These are phyloP conservation scores for Ameiurus melas DNA, from an alignment of 2,113 vertebrate species.

Conservation along the genomic window DNA sequence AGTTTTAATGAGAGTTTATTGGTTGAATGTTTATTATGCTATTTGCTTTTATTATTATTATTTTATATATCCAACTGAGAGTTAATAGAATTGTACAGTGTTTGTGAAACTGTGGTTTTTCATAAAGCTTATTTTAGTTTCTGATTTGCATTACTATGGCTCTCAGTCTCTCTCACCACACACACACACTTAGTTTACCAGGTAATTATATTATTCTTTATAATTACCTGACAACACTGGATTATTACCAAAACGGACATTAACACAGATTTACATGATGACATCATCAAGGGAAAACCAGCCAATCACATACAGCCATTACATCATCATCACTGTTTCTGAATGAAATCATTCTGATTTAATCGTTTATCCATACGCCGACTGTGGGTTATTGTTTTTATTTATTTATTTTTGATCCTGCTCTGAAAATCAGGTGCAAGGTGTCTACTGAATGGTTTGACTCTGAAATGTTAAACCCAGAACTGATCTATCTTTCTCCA, in stretches of 20 bases:
- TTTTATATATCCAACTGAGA: neutral
- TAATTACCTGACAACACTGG: neutral
- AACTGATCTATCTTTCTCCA: neutral
- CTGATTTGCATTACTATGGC: neutral
- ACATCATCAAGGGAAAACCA: neutral
- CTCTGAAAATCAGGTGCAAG: neutral
- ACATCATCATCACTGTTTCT: neutral
- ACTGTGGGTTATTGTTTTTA: neutral
- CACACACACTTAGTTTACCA: neutral
- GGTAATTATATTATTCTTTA: neutral
- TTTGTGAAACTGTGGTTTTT: neutral
- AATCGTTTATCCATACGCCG: neutral
- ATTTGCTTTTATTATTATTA: neutral
- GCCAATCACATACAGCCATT: neutral
- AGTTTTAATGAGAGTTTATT: neutral
- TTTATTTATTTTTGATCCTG: neutral
- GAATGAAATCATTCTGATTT: neutral
- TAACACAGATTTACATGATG: neutral
- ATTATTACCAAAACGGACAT: too few species aligned
- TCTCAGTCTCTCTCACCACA: neutral
- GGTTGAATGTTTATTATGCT: neutral
- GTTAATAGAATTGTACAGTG: slow-evolving; percentile 9
- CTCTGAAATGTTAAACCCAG: neutral
- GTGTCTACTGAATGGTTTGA: neutral
- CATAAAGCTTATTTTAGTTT: neutral